Evolutionary conservation across 2,888 invertebrate genomes (phyloP).

Genomic region (Trichogramma dendrolimi): DNA sequence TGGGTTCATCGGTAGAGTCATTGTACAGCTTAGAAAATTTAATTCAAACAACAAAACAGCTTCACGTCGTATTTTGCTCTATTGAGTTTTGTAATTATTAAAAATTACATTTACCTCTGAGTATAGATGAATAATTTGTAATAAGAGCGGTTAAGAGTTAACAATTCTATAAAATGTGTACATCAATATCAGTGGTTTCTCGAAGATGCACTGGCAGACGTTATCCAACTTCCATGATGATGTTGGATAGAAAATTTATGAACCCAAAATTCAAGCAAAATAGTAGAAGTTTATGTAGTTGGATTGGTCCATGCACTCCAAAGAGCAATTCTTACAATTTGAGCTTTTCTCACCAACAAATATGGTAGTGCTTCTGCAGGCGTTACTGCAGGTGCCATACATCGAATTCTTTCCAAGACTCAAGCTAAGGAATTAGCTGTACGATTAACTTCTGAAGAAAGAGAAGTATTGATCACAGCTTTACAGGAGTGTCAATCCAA

Average conservation of each 20-base stretch:
- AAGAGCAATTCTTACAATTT: neutral
- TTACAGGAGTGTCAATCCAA: constrained; percentile 72
- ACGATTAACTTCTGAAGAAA: constrained; percentile 69
- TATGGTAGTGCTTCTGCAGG: constrained; percentile 31
- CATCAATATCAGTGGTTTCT: constrained; percentile 28
- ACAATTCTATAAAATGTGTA: constrained; percentile 28
- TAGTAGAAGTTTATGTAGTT: constrained; percentile 7
- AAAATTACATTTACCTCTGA: too few relatives aligned
- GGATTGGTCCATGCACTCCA: neutral
- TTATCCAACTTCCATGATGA: constrained; percentile 16
- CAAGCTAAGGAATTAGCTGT: constrained; percentile 72
- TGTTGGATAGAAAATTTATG: constrained; percentile 10
- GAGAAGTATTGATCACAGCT: constrained; percentile 64
- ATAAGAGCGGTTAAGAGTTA: neutral
- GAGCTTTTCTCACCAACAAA: constrained; percentile 14
- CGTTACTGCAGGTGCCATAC: constrained; percentile 27
- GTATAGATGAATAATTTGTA: too few relatives aligned
- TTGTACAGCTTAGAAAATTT: too few relatives aligned
- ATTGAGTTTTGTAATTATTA: too few relatives aligned
- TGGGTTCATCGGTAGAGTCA: too few relatives aligned
- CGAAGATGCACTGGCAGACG: constrained; percentile 15
- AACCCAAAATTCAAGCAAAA: neutral
- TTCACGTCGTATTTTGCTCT: too few relatives aligned
- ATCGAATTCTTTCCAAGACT: constrained; percentile 58
- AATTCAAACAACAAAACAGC: too few relatives aligned